These are phyloP conservation scores for Eupithecia tripunctaria DNA, from an alignment of 2,888 invertebrate species.

Conservation along the genomic window DNA sequence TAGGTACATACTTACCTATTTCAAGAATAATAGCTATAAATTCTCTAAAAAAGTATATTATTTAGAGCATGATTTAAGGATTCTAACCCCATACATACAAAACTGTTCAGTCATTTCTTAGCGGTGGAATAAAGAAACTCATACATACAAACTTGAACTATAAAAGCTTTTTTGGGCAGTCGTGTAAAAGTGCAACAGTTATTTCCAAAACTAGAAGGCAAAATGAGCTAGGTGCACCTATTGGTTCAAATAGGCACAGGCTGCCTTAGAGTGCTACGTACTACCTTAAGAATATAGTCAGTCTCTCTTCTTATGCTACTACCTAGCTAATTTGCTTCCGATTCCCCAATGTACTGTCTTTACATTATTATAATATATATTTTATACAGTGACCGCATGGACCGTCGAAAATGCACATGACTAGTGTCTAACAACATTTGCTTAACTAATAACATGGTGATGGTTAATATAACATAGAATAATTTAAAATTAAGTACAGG, in stretches of 20 bases:
- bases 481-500: conserved; percentile 53
- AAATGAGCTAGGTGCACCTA: neutral
- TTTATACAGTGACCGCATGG: conserved; percentile 62
- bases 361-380: neutral
- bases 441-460: conserved; percentile 73
- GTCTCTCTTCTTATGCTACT: too few species aligned
- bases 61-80: neutral
- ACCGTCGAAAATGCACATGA: conserved; percentile 80
- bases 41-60: too few species aligned
- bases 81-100: neutral
- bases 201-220: neutral
- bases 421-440: conserved; percentile 48
- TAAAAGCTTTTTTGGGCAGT: neutral
- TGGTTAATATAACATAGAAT: conserved; percentile 60
- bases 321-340: neutral
- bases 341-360: neutral
- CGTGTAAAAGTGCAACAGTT: neutral
- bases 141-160: neutral
- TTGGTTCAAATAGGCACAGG: neutral
- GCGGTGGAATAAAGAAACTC: neutral
- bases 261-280: neutral
- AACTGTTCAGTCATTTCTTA: neutral
- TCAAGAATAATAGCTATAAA: neutral
- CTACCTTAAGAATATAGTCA: too few species aligned
- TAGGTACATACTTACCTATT: neutral